Conservation (phyloP, 2,797 vertebrate genomes). For the Anguilla obscura region DNA sequence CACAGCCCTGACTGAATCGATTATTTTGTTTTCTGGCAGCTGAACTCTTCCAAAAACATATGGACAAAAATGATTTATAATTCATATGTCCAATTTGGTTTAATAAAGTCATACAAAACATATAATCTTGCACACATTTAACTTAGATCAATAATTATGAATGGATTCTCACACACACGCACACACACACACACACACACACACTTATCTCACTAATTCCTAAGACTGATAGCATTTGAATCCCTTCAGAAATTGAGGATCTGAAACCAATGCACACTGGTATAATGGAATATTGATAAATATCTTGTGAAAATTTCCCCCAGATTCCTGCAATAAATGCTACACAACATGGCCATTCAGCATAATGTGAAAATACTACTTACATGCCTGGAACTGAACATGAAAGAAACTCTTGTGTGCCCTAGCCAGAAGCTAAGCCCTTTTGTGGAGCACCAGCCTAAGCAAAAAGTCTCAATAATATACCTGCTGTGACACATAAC, state of each 20-base stretch:
- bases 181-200: background rate
- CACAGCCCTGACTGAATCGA: background rate
- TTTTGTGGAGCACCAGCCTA: background rate
- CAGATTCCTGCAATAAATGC: background rate
- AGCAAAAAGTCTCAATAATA: constrained; percentile 20
- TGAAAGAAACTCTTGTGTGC: background rate
- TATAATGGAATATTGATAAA: background rate
- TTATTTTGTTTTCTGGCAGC: background rate
- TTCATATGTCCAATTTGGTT: background rate
- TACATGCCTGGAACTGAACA: background rate
- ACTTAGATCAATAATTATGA: constrained; percentile 33
- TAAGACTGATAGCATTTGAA: background rate
- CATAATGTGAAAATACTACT: background rate
- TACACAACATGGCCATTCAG: constrained; percentile 7
- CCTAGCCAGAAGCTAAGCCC: background rate
- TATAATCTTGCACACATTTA: background rate
- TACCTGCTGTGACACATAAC: constrained; percentile 30
- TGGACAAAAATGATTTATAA: background rate
- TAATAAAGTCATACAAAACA: background rate
- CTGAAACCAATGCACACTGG: background rate
- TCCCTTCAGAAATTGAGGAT: background rate
- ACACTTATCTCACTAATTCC: background rate
- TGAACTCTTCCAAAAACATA: background rate
- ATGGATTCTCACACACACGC: background rate
- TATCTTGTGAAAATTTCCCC: background rate